These are phyloP conservation scores for Zeugodacus cucurbitae DNA, from an alignment of 1,140 invertebrate genomes.

Conservation along the genomic window DNA sequence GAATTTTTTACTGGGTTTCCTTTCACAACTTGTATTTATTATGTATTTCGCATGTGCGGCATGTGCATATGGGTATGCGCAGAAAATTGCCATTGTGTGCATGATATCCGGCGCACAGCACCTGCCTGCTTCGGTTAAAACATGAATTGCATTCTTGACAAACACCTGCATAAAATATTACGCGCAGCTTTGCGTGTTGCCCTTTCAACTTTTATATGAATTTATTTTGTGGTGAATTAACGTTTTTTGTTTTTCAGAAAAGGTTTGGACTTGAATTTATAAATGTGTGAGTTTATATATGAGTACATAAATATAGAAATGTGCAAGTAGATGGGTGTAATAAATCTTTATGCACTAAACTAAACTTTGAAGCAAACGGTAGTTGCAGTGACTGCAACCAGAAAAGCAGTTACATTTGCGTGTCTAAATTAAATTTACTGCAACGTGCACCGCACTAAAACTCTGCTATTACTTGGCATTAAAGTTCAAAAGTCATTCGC, in stretches of 20 bases:
- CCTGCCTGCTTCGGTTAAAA: not conserved
- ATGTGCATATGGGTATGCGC: not conserved
- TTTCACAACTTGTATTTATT: not conserved
- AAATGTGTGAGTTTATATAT: too few species aligned
- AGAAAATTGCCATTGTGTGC: not conserved
- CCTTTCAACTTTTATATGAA: not conserved
- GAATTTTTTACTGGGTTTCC: not conserved
- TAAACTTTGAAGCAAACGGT: not conserved
- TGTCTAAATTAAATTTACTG: constrained; percentile 17
- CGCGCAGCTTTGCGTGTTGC: not conserved
- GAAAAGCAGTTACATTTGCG: not conserved
- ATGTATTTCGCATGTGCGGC: not conserved
- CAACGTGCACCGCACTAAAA: not conserved
- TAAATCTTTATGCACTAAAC: not conserved
- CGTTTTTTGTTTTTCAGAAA: not conserved
- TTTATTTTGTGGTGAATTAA: constrained; percentile 13
- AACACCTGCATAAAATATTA: not conserved
- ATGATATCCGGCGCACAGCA: not conserved
- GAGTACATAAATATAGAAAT: not conserved
- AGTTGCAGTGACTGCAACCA: too few species aligned
- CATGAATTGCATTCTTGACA: constrained; percentile 19
- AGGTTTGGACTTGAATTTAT: too few species aligned
- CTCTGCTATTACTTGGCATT: not conserved
- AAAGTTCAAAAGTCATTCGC: constrained; percentile 17
- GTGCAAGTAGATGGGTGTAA: not conserved